A percentile compares a stretch with the other conserved stretches of the same genome.
Conservation (phyloP, 23 tunicate genomes). For the Botrylloides violaceus region DNA sequence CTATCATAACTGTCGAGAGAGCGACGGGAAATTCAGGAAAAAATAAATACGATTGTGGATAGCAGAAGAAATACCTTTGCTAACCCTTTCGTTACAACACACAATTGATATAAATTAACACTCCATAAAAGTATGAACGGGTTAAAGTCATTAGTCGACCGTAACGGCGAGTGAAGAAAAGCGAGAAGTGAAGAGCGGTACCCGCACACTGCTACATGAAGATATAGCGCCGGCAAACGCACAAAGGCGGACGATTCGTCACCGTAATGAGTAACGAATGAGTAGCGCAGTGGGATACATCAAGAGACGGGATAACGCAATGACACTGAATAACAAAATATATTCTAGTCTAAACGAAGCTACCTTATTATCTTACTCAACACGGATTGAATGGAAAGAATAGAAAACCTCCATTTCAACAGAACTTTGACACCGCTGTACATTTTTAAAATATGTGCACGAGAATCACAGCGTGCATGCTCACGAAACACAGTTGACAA, state of each 20-base stretch:
- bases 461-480: no score
- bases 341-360: no score
- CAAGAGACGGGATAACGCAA: not conserved
- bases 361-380: no score
- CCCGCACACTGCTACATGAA: not conserved
- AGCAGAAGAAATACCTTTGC: not conserved
- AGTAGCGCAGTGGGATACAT: not conserved
- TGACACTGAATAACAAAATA: no score
- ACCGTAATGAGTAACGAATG: not conserved
- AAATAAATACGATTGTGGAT: constrained; percentile 4
- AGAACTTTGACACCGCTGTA: no score
- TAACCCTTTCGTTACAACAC: not conserved
- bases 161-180: not conserved
- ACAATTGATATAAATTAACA: no score
- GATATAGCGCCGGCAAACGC: no score
- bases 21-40: constrained; percentile 8
- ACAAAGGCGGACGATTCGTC: constrained; percentile 2
- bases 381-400: no score
- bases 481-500: no score
- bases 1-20: no score
- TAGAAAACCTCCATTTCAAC: no score
- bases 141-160: not conserved
- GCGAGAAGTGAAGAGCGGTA: not conserved
- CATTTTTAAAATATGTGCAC: no score
- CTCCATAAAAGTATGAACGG: not conserved